Conservation (phyloP, 1,140 invertebrate genomes). For the Psilanteris sp. region DNA sequence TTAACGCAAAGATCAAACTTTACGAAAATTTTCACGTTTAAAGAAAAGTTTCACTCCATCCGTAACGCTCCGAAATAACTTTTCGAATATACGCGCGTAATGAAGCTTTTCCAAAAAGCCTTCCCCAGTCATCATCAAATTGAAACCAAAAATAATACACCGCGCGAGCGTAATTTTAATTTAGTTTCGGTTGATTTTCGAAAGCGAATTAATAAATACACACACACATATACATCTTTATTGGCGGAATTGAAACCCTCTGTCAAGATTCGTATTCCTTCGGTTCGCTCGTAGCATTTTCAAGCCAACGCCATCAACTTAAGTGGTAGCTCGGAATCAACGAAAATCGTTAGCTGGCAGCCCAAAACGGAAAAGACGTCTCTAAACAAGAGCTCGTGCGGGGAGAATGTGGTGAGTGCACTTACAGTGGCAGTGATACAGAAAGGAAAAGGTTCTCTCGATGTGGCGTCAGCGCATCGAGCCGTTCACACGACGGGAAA, state of each 20-base stretch:
- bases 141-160: too few species aligned
- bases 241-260: neutral
- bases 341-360: slow-evolving; percentile 20
- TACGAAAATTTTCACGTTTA: too few species aligned
- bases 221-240: too few species aligned
- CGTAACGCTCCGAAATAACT: too few species aligned
- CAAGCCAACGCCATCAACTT: neutral
- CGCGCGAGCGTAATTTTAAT: too few species aligned
- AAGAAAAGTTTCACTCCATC: too few species aligned
- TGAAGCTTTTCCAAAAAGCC: too few species aligned
- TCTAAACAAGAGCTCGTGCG: slow-evolving; percentile 44
- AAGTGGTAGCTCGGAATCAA: slow-evolving; percentile 22
- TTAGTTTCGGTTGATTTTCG: too few species aligned
- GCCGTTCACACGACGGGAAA: slow-evolving; percentile 60
- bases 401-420: slow-evolving; percentile 45
- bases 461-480: slow-evolving; percentile 43
- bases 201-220: too few species aligned
- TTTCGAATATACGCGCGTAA: too few species aligned
- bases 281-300: slow-evolving; percentile 6
- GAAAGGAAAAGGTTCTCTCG: slow-evolving; percentile 60
- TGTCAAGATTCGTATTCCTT: slow-evolving; percentile 6
- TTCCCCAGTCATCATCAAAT: too few species aligned
- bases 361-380: slow-evolving; percentile 35
- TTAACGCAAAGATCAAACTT: too few species aligned
- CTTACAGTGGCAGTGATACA: slow-evolving; percentile 47